Conservation (phyloP, 2,888 invertebrate species). For the Scaptomyza parva region DNA sequence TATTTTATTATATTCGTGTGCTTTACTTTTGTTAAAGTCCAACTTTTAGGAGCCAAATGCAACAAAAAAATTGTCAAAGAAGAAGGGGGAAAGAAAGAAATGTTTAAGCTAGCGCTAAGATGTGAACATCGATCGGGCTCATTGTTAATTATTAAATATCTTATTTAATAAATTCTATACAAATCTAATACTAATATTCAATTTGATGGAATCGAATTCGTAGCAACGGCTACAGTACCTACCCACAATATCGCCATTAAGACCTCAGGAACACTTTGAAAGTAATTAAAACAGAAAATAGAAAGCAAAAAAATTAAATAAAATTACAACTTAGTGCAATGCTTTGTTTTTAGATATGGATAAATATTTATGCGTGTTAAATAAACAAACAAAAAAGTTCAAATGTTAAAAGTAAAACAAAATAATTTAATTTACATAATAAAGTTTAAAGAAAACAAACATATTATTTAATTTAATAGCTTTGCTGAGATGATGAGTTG, state of each 20-base stretch:
- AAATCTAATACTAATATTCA: conserved; percentile 55
- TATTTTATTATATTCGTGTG: conserved; percentile 73
- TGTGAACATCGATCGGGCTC: conserved; percentile 55
- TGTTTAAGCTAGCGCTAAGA: conserved; percentile 49
- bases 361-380: conserved; percentile 55
- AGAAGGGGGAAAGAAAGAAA: conserved; percentile 29
- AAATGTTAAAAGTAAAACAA: conserved; percentile 68
- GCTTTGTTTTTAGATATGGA: conserved; percentile 60
- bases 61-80: conserved; percentile 35
- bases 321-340: conserved; percentile 46
- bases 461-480: no score
- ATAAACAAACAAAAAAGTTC: conserved; percentile 63
- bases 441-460: no score
- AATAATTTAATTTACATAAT: conserved; percentile 46
- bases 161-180: conserved; percentile 75
- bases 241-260: conserved; percentile 48
- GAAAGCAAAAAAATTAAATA: conserved; percentile 4
- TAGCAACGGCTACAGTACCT: conserved; percentile 53
- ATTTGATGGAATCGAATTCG: conserved; percentile 56
- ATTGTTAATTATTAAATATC: conserved; percentile 73
- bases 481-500: no score
- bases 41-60: conserved; percentile 67
- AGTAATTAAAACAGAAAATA: conserved; percentile 39
- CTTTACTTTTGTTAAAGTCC: conserved; percentile 77
- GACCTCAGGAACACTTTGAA: conserved; percentile 73